Conservation (phyloP, 2,888 invertebrate species). For the Drosophila engyochracea region DNA sequence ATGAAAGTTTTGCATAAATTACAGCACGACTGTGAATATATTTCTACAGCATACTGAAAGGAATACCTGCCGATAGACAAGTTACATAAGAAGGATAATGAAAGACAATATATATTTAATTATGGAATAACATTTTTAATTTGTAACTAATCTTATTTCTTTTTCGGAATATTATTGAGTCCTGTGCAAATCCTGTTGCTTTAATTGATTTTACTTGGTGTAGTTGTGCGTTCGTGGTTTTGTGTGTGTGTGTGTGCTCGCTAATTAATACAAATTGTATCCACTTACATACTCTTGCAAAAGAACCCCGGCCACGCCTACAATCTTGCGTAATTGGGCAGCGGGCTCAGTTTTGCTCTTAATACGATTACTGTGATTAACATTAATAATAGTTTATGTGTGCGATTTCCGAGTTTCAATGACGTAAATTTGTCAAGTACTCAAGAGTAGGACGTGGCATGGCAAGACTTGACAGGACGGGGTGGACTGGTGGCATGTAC, state of each 20-base stretch:
- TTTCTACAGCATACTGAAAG: neutral
- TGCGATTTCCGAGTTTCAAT: slow-evolving; percentile 48
- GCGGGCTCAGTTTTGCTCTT: slow-evolving; percentile 23
- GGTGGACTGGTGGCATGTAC: slow-evolving; percentile 2
- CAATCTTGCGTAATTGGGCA: slow-evolving; percentile 45
- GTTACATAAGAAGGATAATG: neutral
- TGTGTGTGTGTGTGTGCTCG: slow-evolving; percentile 2
- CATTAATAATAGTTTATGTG: slow-evolving; percentile 47
- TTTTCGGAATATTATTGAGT: neutral
- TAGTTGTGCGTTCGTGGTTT: neutral
- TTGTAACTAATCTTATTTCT: neutral
- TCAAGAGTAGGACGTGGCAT: neutral
- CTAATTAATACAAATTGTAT: slow-evolving; percentile 53
- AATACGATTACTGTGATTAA: slow-evolving; percentile 63
- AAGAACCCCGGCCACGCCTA: slow-evolving; percentile 15
- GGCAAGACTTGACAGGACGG: neutral
- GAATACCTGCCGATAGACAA: neutral
- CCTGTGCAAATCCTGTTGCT: slow-evolving; percentile 15
- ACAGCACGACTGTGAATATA: neutral
- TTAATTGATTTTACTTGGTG: slow-evolving; percentile 45
- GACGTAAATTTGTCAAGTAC: slow-evolving; percentile 47
- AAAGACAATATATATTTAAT: neutral
- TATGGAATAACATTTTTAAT: neutral
- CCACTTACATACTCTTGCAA: slow-evolving; percentile 36
- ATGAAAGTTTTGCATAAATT: neutral